phyloP scores from a whole-genome alignment of 1,140 invertebrate species.

The Goniozus legneri region DNA sequence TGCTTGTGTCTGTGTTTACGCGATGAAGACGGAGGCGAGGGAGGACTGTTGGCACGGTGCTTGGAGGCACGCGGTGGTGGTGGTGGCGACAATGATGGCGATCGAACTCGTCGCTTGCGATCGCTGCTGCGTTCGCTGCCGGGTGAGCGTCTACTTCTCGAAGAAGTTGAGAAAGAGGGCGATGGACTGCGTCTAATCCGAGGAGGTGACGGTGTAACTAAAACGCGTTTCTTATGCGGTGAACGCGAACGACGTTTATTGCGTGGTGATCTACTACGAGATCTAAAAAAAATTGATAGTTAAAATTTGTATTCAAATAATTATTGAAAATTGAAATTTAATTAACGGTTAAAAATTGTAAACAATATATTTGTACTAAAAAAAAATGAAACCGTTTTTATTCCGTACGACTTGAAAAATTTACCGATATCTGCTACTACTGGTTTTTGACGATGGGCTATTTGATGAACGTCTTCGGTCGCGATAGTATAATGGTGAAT shows the following conservation, averaged over 20 bases:
- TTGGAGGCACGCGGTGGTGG: constrained; percentile 41
- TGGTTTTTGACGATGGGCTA: constrained; percentile 36
- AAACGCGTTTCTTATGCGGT: constrained; percentile 46
- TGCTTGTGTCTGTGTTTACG: constrained; percentile 58
- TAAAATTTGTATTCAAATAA: too few species aligned
- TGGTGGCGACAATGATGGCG: constrained; percentile 47
- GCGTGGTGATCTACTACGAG: constrained; percentile 50
- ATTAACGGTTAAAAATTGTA: too few species aligned
- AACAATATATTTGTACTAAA: too few species aligned
- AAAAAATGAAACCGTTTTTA: too few species aligned
- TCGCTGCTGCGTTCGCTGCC: constrained; percentile 34
- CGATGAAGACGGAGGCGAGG: constrained; percentile 43
- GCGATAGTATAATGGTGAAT: constrained; percentile 46
- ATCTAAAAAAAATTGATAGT: constrained; percentile 31
- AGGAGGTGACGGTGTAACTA: constrained; percentile 49
- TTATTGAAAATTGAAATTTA: too few species aligned
- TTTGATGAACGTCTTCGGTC: constrained; percentile 41
- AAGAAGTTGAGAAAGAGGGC: constrained; percentile 38
- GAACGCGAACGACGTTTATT: constrained; percentile 48
- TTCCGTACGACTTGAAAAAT: too few species aligned
- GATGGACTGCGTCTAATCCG: constrained; percentile 49
- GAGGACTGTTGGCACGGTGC: constrained; percentile 42
- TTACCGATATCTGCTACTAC: constrained; percentile 37
- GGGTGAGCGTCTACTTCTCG: constrained; percentile 43
- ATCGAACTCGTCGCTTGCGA: constrained; percentile 42